Conservation (phyloP, 2,797 vertebrate species). For the Alouatta caraya region DNA sequence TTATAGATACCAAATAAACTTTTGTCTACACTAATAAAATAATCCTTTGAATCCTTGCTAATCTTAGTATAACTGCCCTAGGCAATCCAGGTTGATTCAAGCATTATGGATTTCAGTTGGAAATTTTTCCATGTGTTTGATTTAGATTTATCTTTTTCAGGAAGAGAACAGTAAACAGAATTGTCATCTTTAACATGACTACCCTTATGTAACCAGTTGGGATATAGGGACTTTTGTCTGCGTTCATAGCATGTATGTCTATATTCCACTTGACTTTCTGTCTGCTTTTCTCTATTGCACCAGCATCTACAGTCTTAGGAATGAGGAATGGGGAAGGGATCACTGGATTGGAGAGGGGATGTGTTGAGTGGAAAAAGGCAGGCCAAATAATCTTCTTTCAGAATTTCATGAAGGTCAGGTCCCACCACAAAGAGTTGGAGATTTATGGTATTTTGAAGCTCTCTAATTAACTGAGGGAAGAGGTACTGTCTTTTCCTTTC, state of each 20-base stretch:
- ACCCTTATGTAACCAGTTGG: accelerated
- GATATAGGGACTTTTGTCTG: not conserved
- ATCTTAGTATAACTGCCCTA: accelerated
- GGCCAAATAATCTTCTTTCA: conserved; percentile 79
- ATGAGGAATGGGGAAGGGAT: conserved; percentile 63
- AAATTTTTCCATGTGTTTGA: not conserved
- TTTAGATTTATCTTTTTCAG: not conserved
- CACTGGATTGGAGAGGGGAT: conserved; percentile 64
- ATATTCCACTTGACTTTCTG: conserved; percentile 54
- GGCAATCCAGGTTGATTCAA: not conserved
- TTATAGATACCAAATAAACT: not conserved
- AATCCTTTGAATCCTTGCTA: not conserved
- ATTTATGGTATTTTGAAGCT: conserved; percentile 61
- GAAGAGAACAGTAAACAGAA: not conserved
- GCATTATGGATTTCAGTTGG: not conserved
- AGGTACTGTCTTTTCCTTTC: not conserved
- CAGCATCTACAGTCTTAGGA: conserved; percentile 67
- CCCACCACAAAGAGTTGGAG: conserved; percentile 57
- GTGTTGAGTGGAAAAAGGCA: conserved; percentile 76
- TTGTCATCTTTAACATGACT: not conserved
- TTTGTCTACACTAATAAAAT: not conserved
- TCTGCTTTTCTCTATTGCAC: conserved; percentile 68
- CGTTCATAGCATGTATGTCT: not conserved
- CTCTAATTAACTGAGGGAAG: conserved; percentile 7
- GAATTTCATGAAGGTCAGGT: conserved; percentile 68